phyloP scores from a whole-genome alignment of 2,797 vertebrate species.

The Micromesistius poutassou region DNA sequence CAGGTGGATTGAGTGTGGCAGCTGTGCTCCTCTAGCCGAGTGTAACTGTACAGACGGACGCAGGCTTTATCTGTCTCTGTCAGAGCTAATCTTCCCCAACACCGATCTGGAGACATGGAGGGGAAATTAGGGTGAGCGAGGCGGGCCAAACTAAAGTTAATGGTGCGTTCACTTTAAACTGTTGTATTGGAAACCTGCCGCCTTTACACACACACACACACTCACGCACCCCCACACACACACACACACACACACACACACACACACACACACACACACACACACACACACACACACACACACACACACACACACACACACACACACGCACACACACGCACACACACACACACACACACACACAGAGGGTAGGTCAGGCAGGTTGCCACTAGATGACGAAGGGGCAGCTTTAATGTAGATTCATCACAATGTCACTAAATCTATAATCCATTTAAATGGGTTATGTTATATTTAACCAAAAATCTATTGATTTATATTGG shows the following conservation, averaged over 20 bases:
- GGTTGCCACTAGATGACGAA: not conserved
- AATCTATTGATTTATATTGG: not conserved
- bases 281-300: not conserved
- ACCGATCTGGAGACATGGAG: not conserved
- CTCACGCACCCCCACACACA: no score
- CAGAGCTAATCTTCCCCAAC: conserved; percentile 1
- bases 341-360: conserved; percentile 2
- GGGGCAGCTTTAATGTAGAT: not conserved
- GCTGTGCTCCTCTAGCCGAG: not conserved
- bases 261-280: conserved; percentile 2
- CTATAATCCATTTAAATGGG: not conserved
- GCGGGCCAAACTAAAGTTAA: not conserved
- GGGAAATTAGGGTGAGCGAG: not conserved
- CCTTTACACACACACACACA: not conserved
- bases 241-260: not conserved
- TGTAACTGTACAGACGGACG: not conserved
- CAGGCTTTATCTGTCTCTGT: not conserved
- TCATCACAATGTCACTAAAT: not conserved
- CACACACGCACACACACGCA: not conserved
- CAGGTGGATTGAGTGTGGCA: not conserved
- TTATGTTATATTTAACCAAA: not conserved
- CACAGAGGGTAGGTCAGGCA: not conserved
- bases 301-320: not conserved
- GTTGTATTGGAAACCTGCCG: not conserved
- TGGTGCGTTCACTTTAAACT: not conserved